phyloP scores from a whole-genome alignment of 2,888 invertebrate species.

The Camponotus fellah region DNA sequence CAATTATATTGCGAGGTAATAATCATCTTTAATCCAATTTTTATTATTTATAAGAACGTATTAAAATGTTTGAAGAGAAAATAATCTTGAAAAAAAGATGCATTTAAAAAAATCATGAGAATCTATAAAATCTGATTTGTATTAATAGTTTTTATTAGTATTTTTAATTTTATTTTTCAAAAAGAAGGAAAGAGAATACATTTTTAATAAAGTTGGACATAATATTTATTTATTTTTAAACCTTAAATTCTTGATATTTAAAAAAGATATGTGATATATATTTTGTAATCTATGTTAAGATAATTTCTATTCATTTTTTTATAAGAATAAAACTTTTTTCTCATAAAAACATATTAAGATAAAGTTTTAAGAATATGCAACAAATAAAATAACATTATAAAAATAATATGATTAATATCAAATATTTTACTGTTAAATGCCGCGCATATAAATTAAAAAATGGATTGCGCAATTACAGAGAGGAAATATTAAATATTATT shows the following conservation, averaged over 20 bases:
- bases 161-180: neutral
- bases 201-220: neutral
- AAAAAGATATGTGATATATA: neutral
- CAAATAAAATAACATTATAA: neutral
- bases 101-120: neutral
- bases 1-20: neutral
- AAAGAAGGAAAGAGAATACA: neutral
- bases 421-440: neutral
- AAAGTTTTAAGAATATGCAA: neutral
- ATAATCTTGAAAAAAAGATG: neutral
- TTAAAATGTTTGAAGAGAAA: neutral
- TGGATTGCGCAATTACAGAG: neutral
- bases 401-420: neutral
- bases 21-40: neutral
- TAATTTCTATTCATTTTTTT: neutral
- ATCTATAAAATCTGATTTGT: neutral
- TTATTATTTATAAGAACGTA: neutral
- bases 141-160: neutral
- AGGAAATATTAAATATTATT: neutral
- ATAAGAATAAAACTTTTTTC: neutral
- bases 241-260: neutral
- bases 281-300: neutral
- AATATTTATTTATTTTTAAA: neutral
- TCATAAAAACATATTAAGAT: neutral
- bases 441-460: neutral